A percentile compares a stretch with the other conserved stretches of the same genome.
Evolutionary conservation across 2,797 vertebrate genomes (phyloP).

Genomic region (Spinibarbus caldwelli): DNA sequence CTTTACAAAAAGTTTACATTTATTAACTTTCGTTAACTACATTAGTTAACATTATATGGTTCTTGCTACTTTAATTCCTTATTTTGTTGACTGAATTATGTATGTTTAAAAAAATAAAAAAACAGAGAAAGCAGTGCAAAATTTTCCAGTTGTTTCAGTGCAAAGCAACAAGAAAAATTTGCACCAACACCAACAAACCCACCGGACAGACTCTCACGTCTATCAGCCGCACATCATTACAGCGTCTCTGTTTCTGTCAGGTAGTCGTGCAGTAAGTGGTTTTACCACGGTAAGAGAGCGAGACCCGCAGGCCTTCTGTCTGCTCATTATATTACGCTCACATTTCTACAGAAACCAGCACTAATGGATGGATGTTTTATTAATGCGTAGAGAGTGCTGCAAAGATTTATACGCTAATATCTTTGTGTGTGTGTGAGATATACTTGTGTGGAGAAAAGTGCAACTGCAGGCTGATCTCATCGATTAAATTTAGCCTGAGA

Average conservation of each 20-base stretch:
- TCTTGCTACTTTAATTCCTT: background rate
- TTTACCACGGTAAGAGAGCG: background rate
- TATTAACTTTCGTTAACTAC: too few relatives aligned
- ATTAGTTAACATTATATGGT: background rate
- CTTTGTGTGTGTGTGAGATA: background rate
- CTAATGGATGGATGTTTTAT: conserved; percentile 40
- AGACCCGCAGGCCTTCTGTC: background rate
- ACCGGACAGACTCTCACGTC: too few relatives aligned
- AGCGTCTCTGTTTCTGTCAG: background rate
- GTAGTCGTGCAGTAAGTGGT: background rate
- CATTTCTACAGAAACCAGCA: conserved; percentile 14
- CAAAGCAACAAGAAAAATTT: background rate
- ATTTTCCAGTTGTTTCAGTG: background rate
- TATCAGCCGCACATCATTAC: too few relatives aligned
- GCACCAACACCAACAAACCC: too few relatives aligned
- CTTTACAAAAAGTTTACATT: too few relatives aligned
- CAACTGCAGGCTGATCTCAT: conserved; percentile 45
- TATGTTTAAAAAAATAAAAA: background rate
- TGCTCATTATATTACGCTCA: conserved; percentile 14
- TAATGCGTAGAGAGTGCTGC: background rate
- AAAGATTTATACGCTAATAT: conserved; percentile 13
- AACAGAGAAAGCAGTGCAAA: too few relatives aligned
- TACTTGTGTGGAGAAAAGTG: background rate
- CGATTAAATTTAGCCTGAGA: conserved; percentile 32
- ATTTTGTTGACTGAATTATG: background rate